These are phyloP conservation scores for Drosophila niveifrons DNA, from an alignment of 2,888 invertebrate genomes.

Conservation along the genomic window DNA sequence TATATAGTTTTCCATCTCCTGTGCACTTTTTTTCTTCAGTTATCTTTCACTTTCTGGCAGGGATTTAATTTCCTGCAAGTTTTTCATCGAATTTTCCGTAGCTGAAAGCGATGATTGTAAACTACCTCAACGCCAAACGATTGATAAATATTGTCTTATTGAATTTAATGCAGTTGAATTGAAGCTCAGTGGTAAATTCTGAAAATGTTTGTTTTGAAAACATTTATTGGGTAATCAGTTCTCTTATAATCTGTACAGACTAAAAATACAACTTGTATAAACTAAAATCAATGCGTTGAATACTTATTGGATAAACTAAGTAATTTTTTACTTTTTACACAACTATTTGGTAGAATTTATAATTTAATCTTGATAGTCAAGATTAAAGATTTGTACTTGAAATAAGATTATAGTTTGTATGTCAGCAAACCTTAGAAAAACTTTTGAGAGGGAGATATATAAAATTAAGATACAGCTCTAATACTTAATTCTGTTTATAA, in stretches of 20 bases:
- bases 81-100: slow-evolving; percentile 12
- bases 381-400: too few species aligned
- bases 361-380: too few species aligned
- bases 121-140: slow-evolving; percentile 11
- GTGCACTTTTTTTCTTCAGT: not conserved
- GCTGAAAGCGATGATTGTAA: slow-evolving; percentile 1
- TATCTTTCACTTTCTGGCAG: not conserved
- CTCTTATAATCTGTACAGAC: not conserved
- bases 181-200: not conserved
- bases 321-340: too few species aligned
- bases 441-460: too few species aligned
- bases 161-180: slow-evolving; percentile 36
- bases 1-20: not conserved
- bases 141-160: slow-evolving; percentile 26
- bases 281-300: too few species aligned
- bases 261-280: too few species aligned
- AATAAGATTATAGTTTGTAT: too few species aligned
- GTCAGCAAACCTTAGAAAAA: too few species aligned
- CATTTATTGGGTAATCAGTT: not conserved
- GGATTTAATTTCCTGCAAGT: slow-evolving; percentile 5
- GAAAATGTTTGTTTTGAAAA: not conserved
- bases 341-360: too few species aligned
- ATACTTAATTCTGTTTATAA: too few species aligned
- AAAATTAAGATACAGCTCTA: too few species aligned
- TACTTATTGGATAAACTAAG: too few species aligned